Evolutionary conservation across 1,140 invertebrate genomes (phyloP).

Genomic region (Drosophila nikananu): DNA sequence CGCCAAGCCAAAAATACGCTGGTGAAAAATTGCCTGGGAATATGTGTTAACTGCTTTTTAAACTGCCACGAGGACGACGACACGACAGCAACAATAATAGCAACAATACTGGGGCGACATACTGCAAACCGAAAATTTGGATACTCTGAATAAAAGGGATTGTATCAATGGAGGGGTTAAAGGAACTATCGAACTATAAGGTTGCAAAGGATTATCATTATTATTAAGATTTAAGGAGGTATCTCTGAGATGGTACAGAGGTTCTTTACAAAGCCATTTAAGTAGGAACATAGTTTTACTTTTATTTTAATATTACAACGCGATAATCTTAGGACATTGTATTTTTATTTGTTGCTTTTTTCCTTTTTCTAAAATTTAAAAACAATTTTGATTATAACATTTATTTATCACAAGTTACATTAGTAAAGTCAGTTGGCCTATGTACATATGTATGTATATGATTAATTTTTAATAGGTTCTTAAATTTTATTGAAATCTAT

Average conservation of each 20-base stretch:
- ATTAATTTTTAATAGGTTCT: too few relatives aligned
- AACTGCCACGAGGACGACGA: slow-evolving; percentile 84
- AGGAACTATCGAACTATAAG: too few relatives aligned
- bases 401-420: neutral
- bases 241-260: neutral
- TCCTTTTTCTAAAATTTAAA: too few relatives aligned
- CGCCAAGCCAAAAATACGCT: slow-evolving; percentile 74
- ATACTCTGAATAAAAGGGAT: slow-evolving; percentile 8
- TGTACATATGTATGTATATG: too few relatives aligned
- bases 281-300: too few relatives aligned
- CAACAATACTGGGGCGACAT: slow-evolving; percentile 7
- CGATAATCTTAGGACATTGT: neutral
- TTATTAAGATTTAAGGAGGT: accelerated
- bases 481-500: too few relatives aligned
- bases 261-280: neutral
- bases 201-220: neutral
- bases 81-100: slow-evolving; percentile 51
- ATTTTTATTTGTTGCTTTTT: neutral
- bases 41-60: slow-evolving; percentile 85
- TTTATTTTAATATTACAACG: too few relatives aligned
- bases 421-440: too few relatives aligned
- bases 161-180: neutral
- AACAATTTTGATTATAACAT: neutral
- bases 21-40: slow-evolving; percentile 84
- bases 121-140: neutral